phyloP scores from a whole-genome alignment of 1,140 invertebrate species.

The Tetramorium parvispinum region DNA sequence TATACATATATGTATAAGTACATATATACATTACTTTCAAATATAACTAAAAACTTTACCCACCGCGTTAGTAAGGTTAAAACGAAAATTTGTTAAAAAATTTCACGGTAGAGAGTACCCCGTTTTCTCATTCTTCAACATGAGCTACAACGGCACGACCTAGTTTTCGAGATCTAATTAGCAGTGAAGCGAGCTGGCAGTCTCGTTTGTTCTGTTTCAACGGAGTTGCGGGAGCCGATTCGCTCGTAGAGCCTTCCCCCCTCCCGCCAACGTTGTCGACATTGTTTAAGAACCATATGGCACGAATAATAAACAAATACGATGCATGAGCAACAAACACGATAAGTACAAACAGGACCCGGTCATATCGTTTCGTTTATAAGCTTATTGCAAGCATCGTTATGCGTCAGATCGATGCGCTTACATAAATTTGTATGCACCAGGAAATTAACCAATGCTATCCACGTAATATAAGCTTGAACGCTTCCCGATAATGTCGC shows the following conservation, averaged over 20 bases:
- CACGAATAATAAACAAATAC: constrained; percentile 7
- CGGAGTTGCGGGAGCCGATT: constrained; percentile 32
- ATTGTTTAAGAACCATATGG: constrained; percentile 18
- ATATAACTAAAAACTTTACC: neutral
- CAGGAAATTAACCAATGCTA: constrained; percentile 29
- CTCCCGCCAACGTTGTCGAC: no score
- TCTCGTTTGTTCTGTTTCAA: constrained; percentile 61
- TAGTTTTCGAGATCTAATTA: constrained; percentile 73
- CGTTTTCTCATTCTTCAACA: neutral
- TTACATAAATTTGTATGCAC: constrained; percentile 27
- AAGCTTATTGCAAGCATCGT: constrained; percentile 7
- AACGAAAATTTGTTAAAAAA: constrained; percentile 29
- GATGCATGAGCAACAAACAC: constrained; percentile 1
- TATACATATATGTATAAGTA: no score
- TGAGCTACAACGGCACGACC: constrained; percentile 51
- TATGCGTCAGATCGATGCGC: neutral
- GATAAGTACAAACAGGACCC: neutral
- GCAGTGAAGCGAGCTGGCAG: constrained; percentile 49
- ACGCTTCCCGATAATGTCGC: constrained; percentile 1
- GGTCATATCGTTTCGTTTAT: constrained; percentile 11
- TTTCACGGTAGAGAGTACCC: neutral
- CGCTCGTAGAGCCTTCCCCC: neutral
- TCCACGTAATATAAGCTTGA: constrained; percentile 10
- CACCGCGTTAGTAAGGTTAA: neutral
- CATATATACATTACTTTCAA: neutral